Evolutionary conservation across 2,113 vertebrate genomes (phyloP), one percentile per base, ranked within the genome.

Genomic region (Chaetura pelagica): DNA sequence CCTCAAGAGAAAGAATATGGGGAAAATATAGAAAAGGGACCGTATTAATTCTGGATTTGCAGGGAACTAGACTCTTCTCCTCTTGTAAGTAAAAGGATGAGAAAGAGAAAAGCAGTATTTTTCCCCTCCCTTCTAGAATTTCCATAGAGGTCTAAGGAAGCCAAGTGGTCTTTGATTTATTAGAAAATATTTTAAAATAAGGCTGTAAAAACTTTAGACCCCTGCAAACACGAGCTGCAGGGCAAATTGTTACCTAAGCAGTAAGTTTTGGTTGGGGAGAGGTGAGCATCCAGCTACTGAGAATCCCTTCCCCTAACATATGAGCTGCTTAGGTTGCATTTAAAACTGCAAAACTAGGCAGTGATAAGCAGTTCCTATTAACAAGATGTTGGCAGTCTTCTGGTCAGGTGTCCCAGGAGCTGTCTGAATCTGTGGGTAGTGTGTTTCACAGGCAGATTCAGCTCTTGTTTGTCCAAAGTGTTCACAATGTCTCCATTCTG

Each of bases 391-490:
- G 62, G 29, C 9, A 21, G 29, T n/a, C 46, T 30, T 29, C 69
- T 38, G 16, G 22, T 80, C 30, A 54, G 51, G 20, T 0, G 0
- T 44, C 8, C 13, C 18, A 9, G 67, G 76, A 90, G 35, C 42
- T n/a, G 12, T n/a, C 35, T 32, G 51, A 72, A 51, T 32, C 64
- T 1, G 0, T 54, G 80, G 9, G 3, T 20, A 21, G 30, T 15
- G 1, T 12, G 22, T 76, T 89, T 74, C 63, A 48, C 38, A 32
- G 67, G 38, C 67, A 74, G 17, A 32, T 48, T 27, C 59, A 27
- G 55, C 64, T 52, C 35, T 34, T 40, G 9, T 29, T 71, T 84
- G 48, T 59, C 34, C 23, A 14, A 24, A 46, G 26, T 29, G 16
- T 76, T 89, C 38, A 26, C 34, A 44, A 19, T 24, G 55, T 52